A percentile compares a stretch with the other conserved stretches of the same genome.
Conservation (phyloP, 37 sponge, comb jelly and placozoan genomes). For the Chondrosia reniformis region DNA sequence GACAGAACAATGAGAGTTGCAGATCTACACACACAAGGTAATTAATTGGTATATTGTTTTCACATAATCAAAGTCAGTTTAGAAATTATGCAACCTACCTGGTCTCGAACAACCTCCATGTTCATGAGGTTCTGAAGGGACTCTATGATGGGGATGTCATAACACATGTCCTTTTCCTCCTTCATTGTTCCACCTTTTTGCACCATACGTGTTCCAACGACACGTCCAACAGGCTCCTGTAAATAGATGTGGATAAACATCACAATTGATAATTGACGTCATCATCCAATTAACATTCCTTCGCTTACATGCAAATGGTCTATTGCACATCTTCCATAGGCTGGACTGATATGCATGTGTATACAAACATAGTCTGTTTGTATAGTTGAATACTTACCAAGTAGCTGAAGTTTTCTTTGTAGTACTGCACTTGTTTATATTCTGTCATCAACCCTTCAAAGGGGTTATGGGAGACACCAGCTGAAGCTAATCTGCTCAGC, state of each 20-base stretch:
- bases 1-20: neutral
- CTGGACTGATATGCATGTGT: neutral
- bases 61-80: no score
- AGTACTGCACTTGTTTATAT: constrained; percentile 4
- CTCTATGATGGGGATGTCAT: constrained; percentile 18
- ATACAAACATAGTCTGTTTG: neutral
- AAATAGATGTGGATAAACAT: neutral
- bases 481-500: neutral
- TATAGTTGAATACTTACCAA: neutral
- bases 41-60: no score
- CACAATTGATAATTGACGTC: neutral
- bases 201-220: neutral
- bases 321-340: neutral
- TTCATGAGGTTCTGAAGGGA: constrained; percentile 5
- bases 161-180: constrained; percentile 11
- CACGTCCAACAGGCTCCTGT: neutral
- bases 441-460: neutral
- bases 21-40: neutral
- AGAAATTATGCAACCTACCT: no score
- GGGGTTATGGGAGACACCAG: neutral
- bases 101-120: neutral
- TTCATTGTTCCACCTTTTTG: neutral
- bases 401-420: constrained; percentile 17
- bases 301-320: neutral
- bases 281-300: neutral